These are phyloP conservation scores for Steromphala cineraria DNA, from an alignment of 2,888 invertebrate genomes.

Conservation along the genomic window DNA sequence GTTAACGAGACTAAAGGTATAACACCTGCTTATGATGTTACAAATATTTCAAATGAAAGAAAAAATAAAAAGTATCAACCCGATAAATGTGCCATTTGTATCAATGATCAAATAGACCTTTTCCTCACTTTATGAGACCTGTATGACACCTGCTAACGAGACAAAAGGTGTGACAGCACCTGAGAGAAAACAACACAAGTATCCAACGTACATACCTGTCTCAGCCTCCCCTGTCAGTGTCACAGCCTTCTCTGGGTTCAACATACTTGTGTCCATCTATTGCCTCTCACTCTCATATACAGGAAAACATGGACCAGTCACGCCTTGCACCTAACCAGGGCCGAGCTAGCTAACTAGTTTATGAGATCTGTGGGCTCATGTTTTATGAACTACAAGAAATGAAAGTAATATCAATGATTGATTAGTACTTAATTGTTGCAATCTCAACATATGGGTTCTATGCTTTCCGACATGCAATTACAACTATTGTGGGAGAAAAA, in stretches of 20 bases:
- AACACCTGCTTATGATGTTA: too few relatives aligned
- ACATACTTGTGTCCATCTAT: neutral
- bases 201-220: too few relatives aligned
- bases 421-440: conserved; percentile 32
- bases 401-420: conserved; percentile 40
- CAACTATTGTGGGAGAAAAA: neutral
- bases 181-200: too few relatives aligned
- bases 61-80: too few relatives aligned
- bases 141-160: too few relatives aligned
- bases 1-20: too few relatives aligned
- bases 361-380: conserved; percentile 22
- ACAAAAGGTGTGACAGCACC: too few relatives aligned
- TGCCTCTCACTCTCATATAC: neutral
- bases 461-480: conserved; percentile 27
- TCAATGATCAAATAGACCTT: too few relatives aligned
- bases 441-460: conserved; percentile 31
- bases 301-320: neutral
- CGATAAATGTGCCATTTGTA: too few relatives aligned
- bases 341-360: neutral
- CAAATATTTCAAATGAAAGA: too few relatives aligned
- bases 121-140: too few relatives aligned
- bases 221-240: neutral
- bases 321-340: neutral
- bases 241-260: neutral
- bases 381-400: conserved; percentile 39